Percentiles rank a stretch among this genome's conserved stretches.
These are phyloP conservation scores for Australoheros scitulus DNA, from an alignment of 2,113 vertebrate genomes.

Conservation along the genomic window DNA sequence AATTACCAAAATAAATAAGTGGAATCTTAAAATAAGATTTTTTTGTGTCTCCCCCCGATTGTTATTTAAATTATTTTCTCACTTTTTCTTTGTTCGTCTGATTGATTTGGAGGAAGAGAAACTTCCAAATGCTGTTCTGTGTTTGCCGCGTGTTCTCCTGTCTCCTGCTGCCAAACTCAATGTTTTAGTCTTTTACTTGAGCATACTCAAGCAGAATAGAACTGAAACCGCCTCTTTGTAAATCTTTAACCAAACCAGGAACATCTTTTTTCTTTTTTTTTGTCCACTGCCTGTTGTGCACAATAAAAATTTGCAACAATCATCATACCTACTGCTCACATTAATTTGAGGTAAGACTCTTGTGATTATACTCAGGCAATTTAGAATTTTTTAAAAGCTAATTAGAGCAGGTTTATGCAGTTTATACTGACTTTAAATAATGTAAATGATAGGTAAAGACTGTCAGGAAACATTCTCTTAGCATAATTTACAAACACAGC, in stretches of 20 bases:
- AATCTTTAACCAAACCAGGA: neutral
- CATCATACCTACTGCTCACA: neutral
- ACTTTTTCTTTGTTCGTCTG: neutral
- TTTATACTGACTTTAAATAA: neutral
- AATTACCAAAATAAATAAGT: neutral
- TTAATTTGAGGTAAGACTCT: neutral
- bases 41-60: too few species aligned
- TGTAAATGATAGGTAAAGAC: neutral
- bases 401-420: neutral
- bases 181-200: neutral
- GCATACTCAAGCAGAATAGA: neutral
- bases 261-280: neutral
- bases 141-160: neutral
- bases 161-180: neutral
- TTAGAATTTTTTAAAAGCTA: neutral
- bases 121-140: neutral
- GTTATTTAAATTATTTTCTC: neutral
- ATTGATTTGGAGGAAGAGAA: neutral
- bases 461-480: neutral
- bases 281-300: neutral
- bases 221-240: neutral
- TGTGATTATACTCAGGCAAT: neutral
- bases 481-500: neutral
- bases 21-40: neutral
- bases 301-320: neutral